Base-by-base conservation (phyloP, 2,888 invertebrate genomes). In the Sepioteuthis lessoniana region DNA sequence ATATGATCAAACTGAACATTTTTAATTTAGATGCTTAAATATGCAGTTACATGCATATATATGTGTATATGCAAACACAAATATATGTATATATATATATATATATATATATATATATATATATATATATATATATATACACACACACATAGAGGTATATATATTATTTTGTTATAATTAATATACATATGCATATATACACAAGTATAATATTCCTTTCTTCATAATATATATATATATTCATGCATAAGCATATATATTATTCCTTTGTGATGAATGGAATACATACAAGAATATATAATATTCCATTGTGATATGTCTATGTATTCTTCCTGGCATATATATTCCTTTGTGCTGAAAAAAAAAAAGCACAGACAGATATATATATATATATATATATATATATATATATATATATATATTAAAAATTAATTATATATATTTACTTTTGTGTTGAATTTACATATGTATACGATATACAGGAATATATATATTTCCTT, bases 101-200 rank as follows among this genome's bases (percentile, higher is more conserved):
- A 91, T 5, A 91, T 7, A 91, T 0, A 1, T 90, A 90, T 90
- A 31, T 31, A 90, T 90, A n/a, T 4, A 90, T 90, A n/a, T 5
- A n/a, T 7, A 90, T 90, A n/a, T 90, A 90, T 90, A 90, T 90
- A 0, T 90, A 90, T n/a, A 90, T n/a, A 90, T 90, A n/a, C n/a
- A 1, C n/a, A n/a, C n/a, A 50, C 21, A 35, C 4, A 91, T 37
- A 91, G n/a, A n/a, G n/a, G n/a, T n/a, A n/a, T n/a, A n/a, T n/a
- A n/a, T n/a, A n/a, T n/a, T n/a, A n/a, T n/a, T n/a, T n/a, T n/a
- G n/a, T n/a, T n/a, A n/a, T n/a, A n/a, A n/a, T n/a, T n/a, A n/a
- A n/a, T n/a, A n/a, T n/a, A n/a, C n/a, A 21, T 90, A 35, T 2
- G 4, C 7, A 90, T n/a, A 90, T 13, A 90, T 13, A 0, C 7